These are phyloP conservation scores for Melanotaenia duboulayi DNA, from an alignment of 2,113 vertebrate species.

Conservation along the genomic window DNA sequence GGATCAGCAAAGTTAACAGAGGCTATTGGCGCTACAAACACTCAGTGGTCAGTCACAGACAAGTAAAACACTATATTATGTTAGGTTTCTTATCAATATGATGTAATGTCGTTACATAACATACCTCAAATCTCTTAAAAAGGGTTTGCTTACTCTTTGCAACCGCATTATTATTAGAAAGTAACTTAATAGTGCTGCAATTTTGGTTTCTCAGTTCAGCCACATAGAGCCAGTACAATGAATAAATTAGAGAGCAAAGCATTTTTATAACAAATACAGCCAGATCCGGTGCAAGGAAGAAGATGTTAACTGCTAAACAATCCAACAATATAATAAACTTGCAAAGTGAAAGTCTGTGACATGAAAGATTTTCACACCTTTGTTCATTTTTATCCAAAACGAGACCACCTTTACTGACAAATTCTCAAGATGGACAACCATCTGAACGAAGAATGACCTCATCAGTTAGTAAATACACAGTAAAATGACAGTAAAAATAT, in stretches of 20 bases:
- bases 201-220: not conserved
- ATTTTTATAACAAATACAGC: no score
- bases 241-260: no score
- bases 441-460: not conserved
- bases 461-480: not conserved
- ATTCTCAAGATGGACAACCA: not conserved
- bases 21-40: not conserved
- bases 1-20: not conserved
- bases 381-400: not conserved
- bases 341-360: not conserved
- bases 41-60: not conserved
- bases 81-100: constrained; percentile 15
- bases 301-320: not conserved
- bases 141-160: not conserved
- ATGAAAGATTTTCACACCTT: not conserved
- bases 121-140: not conserved
- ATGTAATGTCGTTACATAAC: constrained; percentile 1
- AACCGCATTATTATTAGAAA: not conserved
- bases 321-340: not conserved
- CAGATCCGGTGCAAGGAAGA: no score
- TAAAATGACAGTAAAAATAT: not conserved
- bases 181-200: not conserved
- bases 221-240: not conserved
- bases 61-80: not conserved
- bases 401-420: not conserved